Evolutionary conservation across 2,113 vertebrate species (phyloP).

Genomic region (Galemys pyrenaicus): DNA sequence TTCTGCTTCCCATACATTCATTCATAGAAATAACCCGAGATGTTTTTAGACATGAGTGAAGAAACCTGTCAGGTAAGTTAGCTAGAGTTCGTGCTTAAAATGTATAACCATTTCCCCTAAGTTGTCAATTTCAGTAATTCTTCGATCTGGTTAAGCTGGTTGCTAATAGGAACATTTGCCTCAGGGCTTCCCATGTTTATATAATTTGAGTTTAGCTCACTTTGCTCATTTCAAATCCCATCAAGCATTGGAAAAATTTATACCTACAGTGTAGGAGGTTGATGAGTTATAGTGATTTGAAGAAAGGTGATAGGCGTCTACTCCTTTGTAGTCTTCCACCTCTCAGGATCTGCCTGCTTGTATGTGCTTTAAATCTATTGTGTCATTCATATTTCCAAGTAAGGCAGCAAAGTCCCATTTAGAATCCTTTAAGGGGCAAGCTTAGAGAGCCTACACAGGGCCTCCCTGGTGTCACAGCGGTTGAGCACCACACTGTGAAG

Average conservation of each 20-base stretch:
- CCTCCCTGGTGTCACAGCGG: too few relatives aligned
- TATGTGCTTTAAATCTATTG: not conserved
- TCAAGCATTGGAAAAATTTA: not conserved
- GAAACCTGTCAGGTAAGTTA: not conserved
- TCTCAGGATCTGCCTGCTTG: not conserved
- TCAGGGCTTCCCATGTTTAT: not conserved
- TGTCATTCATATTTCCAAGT: not conserved
- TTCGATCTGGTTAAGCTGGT: not conserved
- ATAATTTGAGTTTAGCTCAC: not conserved
- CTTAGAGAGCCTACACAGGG: not conserved
- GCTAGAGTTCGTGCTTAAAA: not conserved
- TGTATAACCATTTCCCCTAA: not conserved
- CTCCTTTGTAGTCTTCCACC: not conserved
- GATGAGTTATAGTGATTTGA: not conserved
- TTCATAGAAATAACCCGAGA: not conserved
- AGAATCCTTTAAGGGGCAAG: not conserved
- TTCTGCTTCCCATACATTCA: not conserved
- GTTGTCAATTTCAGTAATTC: not conserved
- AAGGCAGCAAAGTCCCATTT: not conserved
- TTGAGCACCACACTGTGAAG: too few relatives aligned
- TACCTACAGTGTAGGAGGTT: not conserved
- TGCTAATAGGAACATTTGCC: not conserved
- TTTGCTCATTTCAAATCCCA: conserved; percentile 20
- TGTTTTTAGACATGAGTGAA: not conserved
- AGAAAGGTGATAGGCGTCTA: not conserved